Evolutionary conservation across 1,140 invertebrate species (phyloP), one percentile per base, ranked within the genome.

Genomic region (Zaprionus tsacasi): DNA sequence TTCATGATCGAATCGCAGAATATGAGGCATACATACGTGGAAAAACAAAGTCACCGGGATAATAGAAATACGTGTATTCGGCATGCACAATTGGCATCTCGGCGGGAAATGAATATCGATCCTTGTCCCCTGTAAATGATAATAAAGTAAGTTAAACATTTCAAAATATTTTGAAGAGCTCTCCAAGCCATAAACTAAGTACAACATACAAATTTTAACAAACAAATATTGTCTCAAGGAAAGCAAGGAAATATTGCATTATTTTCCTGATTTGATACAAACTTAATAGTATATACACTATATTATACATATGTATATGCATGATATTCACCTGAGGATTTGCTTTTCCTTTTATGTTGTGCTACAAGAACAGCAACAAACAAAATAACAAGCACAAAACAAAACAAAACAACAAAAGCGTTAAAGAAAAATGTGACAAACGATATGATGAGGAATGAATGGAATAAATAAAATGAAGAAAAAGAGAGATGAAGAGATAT

Each of bases 61-160:
- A 99, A 93, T 99, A 99, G 93, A 98, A 99, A 87, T 98, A 97
- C 1, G 98, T 98, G 81, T 99, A 97, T 91, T 99, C 99, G 3
- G 98, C 95, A 93, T 99, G 98, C 36, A 99, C 89, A 50, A 98
- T 95, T 43, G 97, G 96, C 70, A 98, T 96, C 91, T 99, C 97
- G 45, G 96, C 95, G 8, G 98, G 98, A 77, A 99, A 94, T 55
- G 95, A 95, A 78, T 97, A 95, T 54, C 95, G 94, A 81, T 96
- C 96, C 92, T 97, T 96, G 93, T 99, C 98, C 65, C 97, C 98
- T 95, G 93, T 73, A 92, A 30, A 75, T 61, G n/a, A 50, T 11
- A 11, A n/a, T 6, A 4, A 25, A 33, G 3, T 40, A 8, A 0
- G 5, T 21, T 66, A 21, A 8, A 13, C 25, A 36, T 15, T 10